Evolutionary conservation across 2,888 invertebrate species (phyloP).

Genomic region (Apantesis nais): DNA sequence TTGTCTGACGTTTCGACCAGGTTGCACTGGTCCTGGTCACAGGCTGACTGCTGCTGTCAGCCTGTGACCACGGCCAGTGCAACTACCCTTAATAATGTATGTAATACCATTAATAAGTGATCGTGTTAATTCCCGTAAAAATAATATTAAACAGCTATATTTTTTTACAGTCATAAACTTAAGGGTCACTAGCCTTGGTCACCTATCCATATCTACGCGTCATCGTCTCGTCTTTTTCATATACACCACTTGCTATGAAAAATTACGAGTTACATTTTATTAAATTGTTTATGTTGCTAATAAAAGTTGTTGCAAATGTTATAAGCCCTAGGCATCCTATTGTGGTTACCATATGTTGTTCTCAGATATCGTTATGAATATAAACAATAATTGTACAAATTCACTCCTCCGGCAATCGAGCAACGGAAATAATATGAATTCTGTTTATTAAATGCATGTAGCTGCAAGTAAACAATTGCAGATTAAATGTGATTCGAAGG

Average conservation of each 20-base stretch:
- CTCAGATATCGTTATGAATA: constrained; percentile 30
- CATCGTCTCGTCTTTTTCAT: neutral
- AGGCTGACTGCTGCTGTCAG: too few species aligned
- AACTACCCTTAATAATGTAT: too few species aligned
- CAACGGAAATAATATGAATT: constrained; percentile 50
- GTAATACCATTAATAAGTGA: too few species aligned
- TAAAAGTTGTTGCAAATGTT: constrained; percentile 35
- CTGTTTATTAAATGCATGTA: constrained; percentile 50
- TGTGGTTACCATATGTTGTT: constrained; percentile 51
- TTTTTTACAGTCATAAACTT: too few species aligned
- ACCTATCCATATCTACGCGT: too few species aligned
- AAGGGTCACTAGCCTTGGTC: too few species aligned
- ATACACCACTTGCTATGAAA: neutral
- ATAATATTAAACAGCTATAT: too few species aligned
- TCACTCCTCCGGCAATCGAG: constrained; percentile 47
- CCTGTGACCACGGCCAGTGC: too few species aligned
- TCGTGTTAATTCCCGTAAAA: too few species aligned
- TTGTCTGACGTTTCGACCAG: too few species aligned
- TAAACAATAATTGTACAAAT: constrained; percentile 43
- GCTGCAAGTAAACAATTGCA: constrained; percentile 52
- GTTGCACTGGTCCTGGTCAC: too few species aligned
- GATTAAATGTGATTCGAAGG: constrained; percentile 51
- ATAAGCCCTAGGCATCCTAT: constrained; percentile 40
- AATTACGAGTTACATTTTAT: neutral
- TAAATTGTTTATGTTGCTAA: constrained; percentile 27